Evolutionary conservation across 2,888 invertebrate genomes (phyloP), one percentile per base, ranked within the genome.

Genomic region (Lepidocyrtoides sp.): DNA sequence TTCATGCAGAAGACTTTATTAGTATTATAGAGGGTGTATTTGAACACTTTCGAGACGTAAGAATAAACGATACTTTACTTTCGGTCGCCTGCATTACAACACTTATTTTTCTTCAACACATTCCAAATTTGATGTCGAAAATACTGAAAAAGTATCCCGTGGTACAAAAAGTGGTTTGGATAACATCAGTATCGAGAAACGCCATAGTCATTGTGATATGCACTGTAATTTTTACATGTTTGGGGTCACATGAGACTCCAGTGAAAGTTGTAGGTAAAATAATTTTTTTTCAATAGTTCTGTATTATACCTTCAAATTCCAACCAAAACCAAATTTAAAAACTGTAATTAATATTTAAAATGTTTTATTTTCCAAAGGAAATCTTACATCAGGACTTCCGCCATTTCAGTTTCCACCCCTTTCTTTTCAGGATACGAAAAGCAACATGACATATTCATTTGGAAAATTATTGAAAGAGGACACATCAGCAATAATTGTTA

Each of bases 401-500:
- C 54, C 85, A n/a, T 41, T 92, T n/a, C 81, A 75, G 36, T 36
- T 82, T 0, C 92, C 91, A 17, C 88, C 97, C 17, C 97, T 97
- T 95, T 96, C 36, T 1, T 81, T 93, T n/a, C 36, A 66, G 0
- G 60, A 60, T 29, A 60, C 91, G 17, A 81, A 82, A 51, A 89
- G 96, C 20, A 96, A 96, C 0, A 95, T 95, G 36, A 96, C 96
- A 0, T 96, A 96, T 93, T 95, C 95, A 93, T 97, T 98, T 95
- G 94, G 96, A 20, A 97, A 97, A 66, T 97, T 98, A 97, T 96
- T 97, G 77, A 96, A 97, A 91, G 96, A 97, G 95, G 96, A 98
- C 95, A 98, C 98, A 79, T 97, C 98, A 29, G 98, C 98, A 29
- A 96, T 99, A 82, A 96, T 98, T 86, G 98, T 99, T 29, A 96